Conservation (phyloP, 2,888 invertebrate genomes). For the Nemapogon koenigi region DNA sequence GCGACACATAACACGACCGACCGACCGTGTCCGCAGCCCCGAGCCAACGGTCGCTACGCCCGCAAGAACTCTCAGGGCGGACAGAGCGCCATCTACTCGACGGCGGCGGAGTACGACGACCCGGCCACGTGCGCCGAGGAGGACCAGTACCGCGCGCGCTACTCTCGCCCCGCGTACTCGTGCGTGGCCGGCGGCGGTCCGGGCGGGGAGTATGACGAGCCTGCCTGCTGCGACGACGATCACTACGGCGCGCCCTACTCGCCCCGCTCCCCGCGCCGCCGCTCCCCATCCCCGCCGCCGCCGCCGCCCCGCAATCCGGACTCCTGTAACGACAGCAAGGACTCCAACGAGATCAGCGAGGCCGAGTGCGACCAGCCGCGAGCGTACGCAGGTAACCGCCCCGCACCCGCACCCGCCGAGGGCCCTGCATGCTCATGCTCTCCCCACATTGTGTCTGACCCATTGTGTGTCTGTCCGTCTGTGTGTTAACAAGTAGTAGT, state of each 20-base stretch:
- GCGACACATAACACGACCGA: slow-evolving; percentile 24
- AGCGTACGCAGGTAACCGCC: slow-evolving; percentile 67
- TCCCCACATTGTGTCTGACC: no score
- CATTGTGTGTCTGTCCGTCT: not conserved
- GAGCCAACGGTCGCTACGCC: slow-evolving; percentile 73
- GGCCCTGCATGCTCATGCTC: no score
- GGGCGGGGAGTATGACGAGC: slow-evolving; percentile 91
- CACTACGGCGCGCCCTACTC: slow-evolving; percentile 91
- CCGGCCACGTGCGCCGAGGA: slow-evolving; percentile 92
- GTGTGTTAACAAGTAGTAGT: slow-evolving; percentile 38
- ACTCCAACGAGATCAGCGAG: slow-evolving; percentile 93
- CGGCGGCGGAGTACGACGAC: slow-evolving; percentile 90
- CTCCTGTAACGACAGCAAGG: slow-evolving; percentile 90
- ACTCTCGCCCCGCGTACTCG: slow-evolving; percentile 73
- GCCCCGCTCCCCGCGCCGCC: slow-evolving; percentile 70
- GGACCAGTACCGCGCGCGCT: slow-evolving; percentile 83
- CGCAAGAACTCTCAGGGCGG: slow-evolving; percentile 81
- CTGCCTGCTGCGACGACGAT: slow-evolving; percentile 92
- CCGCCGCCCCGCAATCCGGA: slow-evolving; percentile 83
- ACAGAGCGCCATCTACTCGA: slow-evolving; percentile 81
- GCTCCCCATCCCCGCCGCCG: slow-evolving; percentile 73
- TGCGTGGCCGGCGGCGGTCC: no score
- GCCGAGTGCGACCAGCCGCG: slow-evolving; percentile 90
- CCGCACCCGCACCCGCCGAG: not conserved
- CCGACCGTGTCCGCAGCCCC: no score